Evolutionary conservation across 1,140 invertebrate species (phyloP), one percentile per base, ranked within the genome.

Genomic region (Dufourea novaeangliae): DNA sequence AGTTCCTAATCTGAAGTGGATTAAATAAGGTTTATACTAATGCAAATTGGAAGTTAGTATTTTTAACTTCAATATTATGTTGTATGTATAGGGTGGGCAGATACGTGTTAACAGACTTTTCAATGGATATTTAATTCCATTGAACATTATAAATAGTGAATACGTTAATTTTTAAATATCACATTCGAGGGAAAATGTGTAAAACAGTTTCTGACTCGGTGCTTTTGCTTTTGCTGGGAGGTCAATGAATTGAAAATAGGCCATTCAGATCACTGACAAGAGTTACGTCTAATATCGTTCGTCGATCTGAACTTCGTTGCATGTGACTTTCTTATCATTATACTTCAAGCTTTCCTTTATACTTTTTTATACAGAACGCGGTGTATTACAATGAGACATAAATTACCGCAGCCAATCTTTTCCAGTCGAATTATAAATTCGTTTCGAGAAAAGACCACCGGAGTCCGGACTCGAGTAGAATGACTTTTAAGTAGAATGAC

Each of bases 171-270:
- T n/a, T n/a, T n/a, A n/a, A n/a, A n/a, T n/a, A n/a, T n/a, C n/a
- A n/a, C n/a, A n/a, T 17, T 7, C 20, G 46, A n/a, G 7, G 6
- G 5, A n/a, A n/a, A 50, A 50, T 17, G 8, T 2, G 17, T 7
- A 8, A 20, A n/a, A 50, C 46, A n/a, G 20, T n/a, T 6, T 50
- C 20, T n/a, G n/a, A n/a, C 4, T 50, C n/a, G n/a, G 5, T 25
- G 10, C 14, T 2, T 71, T 4, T 14, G 14, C 29, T 68, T 17
- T n/a, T 20, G 29, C 12, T 29, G 8, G 5, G 22, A 32, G 59
- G 62, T 72, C 70, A 73, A 11, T 64, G 61, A 50, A 63, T 72
- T 64, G 7, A 34, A 73, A 73, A 73, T 41, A 27, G 72, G 72
- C 68, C 57, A 56, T 25, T 32, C 37, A 41, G 72, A 68, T 75